Base-by-base conservation (phyloP, 1,140 invertebrate species). In the Stenopsyche tienmushanensis region DNA sequence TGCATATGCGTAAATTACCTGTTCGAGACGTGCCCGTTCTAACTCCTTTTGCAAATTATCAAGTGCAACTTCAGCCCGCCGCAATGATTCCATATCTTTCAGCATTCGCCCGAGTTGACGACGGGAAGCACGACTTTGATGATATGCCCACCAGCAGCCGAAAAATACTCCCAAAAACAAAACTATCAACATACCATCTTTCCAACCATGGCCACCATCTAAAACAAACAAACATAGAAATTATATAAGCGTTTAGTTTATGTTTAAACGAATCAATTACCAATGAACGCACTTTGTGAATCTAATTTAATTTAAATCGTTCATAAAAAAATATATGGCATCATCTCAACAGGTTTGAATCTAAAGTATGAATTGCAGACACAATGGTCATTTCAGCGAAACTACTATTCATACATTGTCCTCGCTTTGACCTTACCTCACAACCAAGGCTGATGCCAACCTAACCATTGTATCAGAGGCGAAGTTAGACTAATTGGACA, bases 51-150 rank as follows among this genome's bases (percentile, higher is more conserved):
- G 92, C 75, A 96, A 82, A 73, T 93, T 88, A 76, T 90, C 86
- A 2, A 97, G 76, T 18, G 91, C 89, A 65, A 92, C 83, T 78
- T 97, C 94, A 3, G 94, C 94, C 72, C 90, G 90, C 66, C 93
- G 90, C 54, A 98, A 80, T 70, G 90, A 90, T 72, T 97, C 94
- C 91, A 97, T 93, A 72, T 97, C 93, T 72, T 89, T 88, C 74
- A 94, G 89, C 93, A 97, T 94, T 62, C 92, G 87, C 54, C 86
- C 85, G 29, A 97, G 80, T 74, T 97, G 90, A 55, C 84, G 83
- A 69, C 93, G 89, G 2, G 92, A 94, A 71, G 87, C 89, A 73
- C 93, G 92, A 74, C 94, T 93, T 68, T 95, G 92, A 62, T 90
- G 85, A 77, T 92, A 90, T 1, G 90, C 92, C 76, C 93, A 93